Base-by-base conservation (phyloP, 2,888 invertebrate species). In the Lasiommata megera region DNA sequence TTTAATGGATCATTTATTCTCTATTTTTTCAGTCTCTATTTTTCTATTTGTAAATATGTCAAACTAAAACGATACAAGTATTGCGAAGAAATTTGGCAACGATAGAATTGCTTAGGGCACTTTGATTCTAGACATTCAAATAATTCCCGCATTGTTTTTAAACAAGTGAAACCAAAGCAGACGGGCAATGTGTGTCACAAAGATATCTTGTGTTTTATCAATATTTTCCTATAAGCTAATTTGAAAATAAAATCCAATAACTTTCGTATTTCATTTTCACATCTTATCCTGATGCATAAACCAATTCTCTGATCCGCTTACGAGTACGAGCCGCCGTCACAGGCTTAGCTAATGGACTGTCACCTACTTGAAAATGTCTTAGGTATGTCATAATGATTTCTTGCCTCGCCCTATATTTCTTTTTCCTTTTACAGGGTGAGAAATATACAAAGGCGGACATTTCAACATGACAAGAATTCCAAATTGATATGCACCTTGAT, bases 281-380 rank as follows among this genome's bases (percentile, higher is more conserved):
- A 41, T 48, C 55, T 55, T 55, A 55, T 55, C 48, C 48, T n/a
- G 23, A 47, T 41, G 48, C 41, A 55, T 51, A 51, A 51, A 56
- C 44, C 51, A 51, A 56, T 56, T 56, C 44, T 46, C 44, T 46
- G 51, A 56, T 51, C 51, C 51, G 51, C 56, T 56, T 51, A 56
- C 29, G 23, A 34, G 34, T 34, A 34, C 34, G 51, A 28, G 52
- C 31, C 41, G 17, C 8, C 55, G 48, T 55, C 55, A 48, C 48
- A 40, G 47, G 55, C 55, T 55, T 55, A 55, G 55, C 48, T 55
- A 55, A 55, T 55, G 55, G 55, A 47, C 55, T 55, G 48, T 23
- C 55, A 48, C 55, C 48, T 31, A 55, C 48, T 55, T 55, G 55
- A 31, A 41, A 48, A 55, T 41, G 34, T 31, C 38, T 29, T 48